phyloP scores from a whole-genome alignment of 35 echinoderm and acorn worm genomes.

The Heliocidaris erythrogramma region DNA sequence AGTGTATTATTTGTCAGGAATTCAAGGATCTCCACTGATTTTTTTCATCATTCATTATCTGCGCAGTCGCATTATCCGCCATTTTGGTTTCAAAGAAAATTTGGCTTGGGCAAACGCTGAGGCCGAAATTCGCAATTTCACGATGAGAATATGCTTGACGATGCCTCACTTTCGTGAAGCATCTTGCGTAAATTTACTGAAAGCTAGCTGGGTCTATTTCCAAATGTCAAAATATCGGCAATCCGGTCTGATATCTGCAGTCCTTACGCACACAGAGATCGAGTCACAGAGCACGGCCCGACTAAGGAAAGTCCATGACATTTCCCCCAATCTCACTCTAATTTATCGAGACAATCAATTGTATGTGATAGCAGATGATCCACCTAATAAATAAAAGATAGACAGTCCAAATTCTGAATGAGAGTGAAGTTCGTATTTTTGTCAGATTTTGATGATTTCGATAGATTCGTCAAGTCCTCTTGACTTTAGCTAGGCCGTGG shows the following conservation, averaged over 20 bases:
- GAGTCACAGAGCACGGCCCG: too few relatives aligned
- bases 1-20: background rate
- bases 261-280: too few relatives aligned
- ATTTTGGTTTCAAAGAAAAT: background rate
- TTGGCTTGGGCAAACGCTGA: background rate
- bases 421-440: background rate
- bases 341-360: too few relatives aligned
- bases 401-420: background rate
- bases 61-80: conserved; percentile 39
- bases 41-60: background rate
- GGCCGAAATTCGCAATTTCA: background rate
- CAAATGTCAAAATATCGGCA: too few relatives aligned
- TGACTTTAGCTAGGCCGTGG: background rate
- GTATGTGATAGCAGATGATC: too few relatives aligned
- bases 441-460: background rate
- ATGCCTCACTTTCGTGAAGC: too few relatives aligned
- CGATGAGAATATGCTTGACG: background rate
- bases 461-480: background rate
- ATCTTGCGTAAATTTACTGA: too few relatives aligned
- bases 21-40: background rate
- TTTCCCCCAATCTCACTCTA: too few relatives aligned
- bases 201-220: too few relatives aligned
- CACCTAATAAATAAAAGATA: background rate
- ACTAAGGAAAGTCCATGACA: too few relatives aligned
- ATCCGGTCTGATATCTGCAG: too few relatives aligned